A percentile compares a stretch with the other conserved stretches of the same genome.
Conservation (phyloP, 1,140 invertebrate genomes). For the Drosophila sulfurigaster region DNA sequence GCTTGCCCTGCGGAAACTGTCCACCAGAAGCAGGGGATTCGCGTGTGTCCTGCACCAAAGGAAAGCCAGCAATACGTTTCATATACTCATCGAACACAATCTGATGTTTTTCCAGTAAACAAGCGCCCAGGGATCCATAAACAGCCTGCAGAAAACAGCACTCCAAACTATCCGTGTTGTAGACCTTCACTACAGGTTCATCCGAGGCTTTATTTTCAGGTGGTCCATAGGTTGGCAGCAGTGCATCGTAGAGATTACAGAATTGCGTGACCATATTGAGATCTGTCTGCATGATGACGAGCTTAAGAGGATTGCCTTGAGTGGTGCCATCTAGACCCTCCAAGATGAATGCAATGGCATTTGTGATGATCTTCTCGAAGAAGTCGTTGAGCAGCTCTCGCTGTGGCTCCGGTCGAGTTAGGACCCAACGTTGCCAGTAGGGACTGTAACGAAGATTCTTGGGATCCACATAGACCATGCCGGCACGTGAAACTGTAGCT, state of each 20-base stretch:
- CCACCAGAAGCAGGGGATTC: slow-evolving; percentile 89
- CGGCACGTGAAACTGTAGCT: slow-evolving; percentile 95
- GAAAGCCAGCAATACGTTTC: slow-evolving; percentile 90
- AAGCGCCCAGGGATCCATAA: slow-evolving; percentile 94
- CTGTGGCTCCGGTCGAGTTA: slow-evolving; percentile 73
- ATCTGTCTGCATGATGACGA: slow-evolving; percentile 92
- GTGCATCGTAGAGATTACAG: slow-evolving; percentile 91
- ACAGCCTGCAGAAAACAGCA: slow-evolving; percentile 91
- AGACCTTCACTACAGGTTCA: slow-evolving; percentile 85
- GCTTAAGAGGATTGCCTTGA: slow-evolving; percentile 90
- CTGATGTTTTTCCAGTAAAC: slow-evolving; percentile 89
- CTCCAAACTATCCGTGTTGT: slow-evolving; percentile 87
- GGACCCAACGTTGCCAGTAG: slow-evolving; percentile 92
- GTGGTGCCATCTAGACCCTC: slow-evolving; percentile 91
- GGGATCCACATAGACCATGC: slow-evolving; percentile 97
- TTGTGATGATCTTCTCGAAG: slow-evolving; percentile 88
- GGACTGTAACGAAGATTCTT: slow-evolving; percentile 95
- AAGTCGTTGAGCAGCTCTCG: slow-evolving; percentile 69
- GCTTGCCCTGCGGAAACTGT: slow-evolving; percentile 87
- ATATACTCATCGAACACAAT: slow-evolving; percentile 92
- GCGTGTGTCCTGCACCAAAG: slow-evolving; percentile 87
- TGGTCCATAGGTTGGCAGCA: slow-evolving; percentile 85
- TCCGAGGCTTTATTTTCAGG: slow-evolving; percentile 79
- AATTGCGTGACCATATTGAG: slow-evolving; percentile 95
- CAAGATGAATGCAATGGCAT: slow-evolving; percentile 90